Evolutionary conservation across 2,888 invertebrate genomes (phyloP).

Genomic region (Pogonocherus hispidulus): DNA sequence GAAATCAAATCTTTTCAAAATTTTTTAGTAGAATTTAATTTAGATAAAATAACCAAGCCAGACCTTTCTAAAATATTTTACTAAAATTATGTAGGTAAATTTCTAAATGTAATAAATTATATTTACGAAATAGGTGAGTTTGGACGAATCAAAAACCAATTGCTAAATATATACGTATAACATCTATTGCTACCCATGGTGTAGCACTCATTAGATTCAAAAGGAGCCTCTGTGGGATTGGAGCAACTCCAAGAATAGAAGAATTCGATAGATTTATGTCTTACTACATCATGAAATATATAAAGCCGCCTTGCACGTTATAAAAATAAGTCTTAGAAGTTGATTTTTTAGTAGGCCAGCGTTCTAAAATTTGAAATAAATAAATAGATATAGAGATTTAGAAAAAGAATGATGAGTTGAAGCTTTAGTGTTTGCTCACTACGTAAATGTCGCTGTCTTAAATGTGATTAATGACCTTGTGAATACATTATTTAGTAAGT

Average conservation of each 20-base stretch:
- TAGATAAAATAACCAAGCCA: too few relatives aligned
- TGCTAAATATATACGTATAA: not conserved
- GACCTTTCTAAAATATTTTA: too few relatives aligned
- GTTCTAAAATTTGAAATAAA: not conserved
- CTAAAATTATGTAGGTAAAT: too few relatives aligned
- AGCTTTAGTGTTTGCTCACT: too few relatives aligned
- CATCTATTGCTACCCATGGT: not conserved
- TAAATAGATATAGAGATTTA: not conserved
- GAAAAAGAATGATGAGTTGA: not conserved
- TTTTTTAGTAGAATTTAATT: too few relatives aligned
- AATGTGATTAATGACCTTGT: too few relatives aligned
- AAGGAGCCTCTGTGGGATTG: constrained; percentile 2
- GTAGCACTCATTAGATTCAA: not conserved
- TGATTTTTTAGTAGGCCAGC: not conserved
- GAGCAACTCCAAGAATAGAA: constrained; percentile 6
- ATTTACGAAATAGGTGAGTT: too few relatives aligned
- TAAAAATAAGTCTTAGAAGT: constrained; percentile 6
- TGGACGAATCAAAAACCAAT: not conserved
- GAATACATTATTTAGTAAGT: too few relatives aligned
- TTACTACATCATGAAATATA: constrained; percentile 6
- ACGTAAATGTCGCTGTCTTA: too few relatives aligned
- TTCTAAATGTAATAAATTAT: too few relatives aligned
- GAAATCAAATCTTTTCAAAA: too few relatives aligned
- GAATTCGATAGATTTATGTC: constrained; percentile 4
- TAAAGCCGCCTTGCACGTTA: constrained; percentile 1